Base-by-base conservation (phyloP, 2,888 invertebrate species). In the Stratiomys singularior region DNA sequence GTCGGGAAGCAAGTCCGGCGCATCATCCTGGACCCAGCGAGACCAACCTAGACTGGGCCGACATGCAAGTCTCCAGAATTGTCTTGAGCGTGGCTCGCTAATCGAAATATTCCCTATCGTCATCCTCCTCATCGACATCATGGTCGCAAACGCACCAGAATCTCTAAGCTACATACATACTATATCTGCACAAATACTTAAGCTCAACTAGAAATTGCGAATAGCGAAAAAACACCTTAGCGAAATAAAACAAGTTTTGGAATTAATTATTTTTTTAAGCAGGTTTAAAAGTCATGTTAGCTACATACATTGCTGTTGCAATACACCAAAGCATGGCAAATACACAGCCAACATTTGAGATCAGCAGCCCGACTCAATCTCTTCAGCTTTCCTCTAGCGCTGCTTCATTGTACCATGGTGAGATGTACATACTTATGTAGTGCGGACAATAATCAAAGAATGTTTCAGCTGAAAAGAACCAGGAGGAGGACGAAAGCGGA, bases 201-300 rank as follows among this genome's bases (percentile, higher is more conserved):
- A 23, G 4, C 21, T 9, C 5, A 64, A 15, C 15, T 28, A 15
- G 30, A 64, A 64, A 28, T 21, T 30, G 64, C 64, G 28, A 27
- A 27, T 30, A 64, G 30, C 28, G 21, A 60, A 64, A 64, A 64
- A 64, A 15, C 64, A 30, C 64, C 64, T 71, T 25, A 46, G 71
- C 71, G 71, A 71, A 71, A 47, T 71, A 47, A 71, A 71, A 71
- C 71, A 71, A 47, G 71, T 71, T 71, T 47, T 47, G 71, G 71
- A 71, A 71, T 71, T 71, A 71, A 71, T 47, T 67, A 67, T 71
- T 71, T 71, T 46, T 37, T 37, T 71, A 47, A 71, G 52, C 71
- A 71, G 71, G 71, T 71, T 71, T 71, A 47, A 37, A 46, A 71
- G 71, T 71, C 71, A 71, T 71, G 46, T 47, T 47, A 71, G 71